Evolutionary conservation across 2,888 invertebrate genomes (phyloP), one percentile per base, ranked within the genome.

Genomic region (Volucella zonaria): DNA sequence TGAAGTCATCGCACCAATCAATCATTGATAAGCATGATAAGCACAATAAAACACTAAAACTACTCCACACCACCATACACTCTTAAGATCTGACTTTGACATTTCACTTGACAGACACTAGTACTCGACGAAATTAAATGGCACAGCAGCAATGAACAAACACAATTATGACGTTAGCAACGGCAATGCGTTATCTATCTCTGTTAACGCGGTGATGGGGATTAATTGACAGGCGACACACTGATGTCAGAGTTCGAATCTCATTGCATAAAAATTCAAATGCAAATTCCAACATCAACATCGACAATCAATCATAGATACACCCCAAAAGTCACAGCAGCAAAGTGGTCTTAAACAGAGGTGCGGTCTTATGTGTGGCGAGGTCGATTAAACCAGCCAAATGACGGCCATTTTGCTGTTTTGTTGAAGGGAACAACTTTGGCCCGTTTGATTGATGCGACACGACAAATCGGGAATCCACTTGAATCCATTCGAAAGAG

Each of bases 1-100:
- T 78, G 73, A 78, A 82, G 82, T 82, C 79, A 82, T 78, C 62
- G 74, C 12, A 74, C 74, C 74, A 74, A 82, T 82, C 82, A 82
- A 82, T 82, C 78, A 82, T 74, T 82, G 82, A 82, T 78, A 79
- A 78, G 31, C 40, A 38, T 68, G 68, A 68, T 82, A 74, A 82
- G 73, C 64, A 43, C 14, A 18, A 68, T 31, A 8, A 23, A 58
- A 12, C 40, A 67, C 64, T 45, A 43, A 12, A 4, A 52, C 12
- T 52, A 38, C 38, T 31, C 38, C 59, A 43, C 8, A 61, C 31
- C 47, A 18, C 73, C 15, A 43, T 75, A 54, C 31, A 14, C 49
- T 67, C 31, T 8, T 31, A 67, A 51, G 42, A 12, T 43, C 12
- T 78, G 71, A 70, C 77, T 68, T 76, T 77, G 77, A 77, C 61